Evolutionary conservation across 2,113 vertebrate genomes (phyloP).

Genomic region (Seriola quinqueradiata): DNA sequence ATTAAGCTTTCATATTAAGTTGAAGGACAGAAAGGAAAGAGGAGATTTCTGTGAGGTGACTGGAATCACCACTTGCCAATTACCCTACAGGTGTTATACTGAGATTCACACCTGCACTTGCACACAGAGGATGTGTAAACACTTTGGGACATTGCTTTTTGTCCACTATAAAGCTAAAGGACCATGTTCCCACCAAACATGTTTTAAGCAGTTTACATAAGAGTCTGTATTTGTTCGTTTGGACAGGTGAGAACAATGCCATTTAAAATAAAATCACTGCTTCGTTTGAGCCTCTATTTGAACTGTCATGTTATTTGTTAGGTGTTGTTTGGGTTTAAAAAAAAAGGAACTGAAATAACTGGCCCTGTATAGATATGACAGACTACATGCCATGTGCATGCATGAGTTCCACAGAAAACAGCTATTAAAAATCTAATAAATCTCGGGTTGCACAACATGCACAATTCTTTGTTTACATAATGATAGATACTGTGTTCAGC

Average conservation of each 20-base stretch:
- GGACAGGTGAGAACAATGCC: neutral
- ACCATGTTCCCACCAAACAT: neutral
- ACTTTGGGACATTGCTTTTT: neutral
- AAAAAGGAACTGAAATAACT: neutral
- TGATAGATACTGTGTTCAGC: constrained; percentile 27
- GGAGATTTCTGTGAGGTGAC: neutral
- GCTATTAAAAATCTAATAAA: constrained; percentile 15
- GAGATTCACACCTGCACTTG: constrained; percentile 11
- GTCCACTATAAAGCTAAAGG: neutral
- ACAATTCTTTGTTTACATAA: constrained; percentile 17
- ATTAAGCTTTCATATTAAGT: neutral
- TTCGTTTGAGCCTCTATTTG: neutral
- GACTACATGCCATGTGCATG: neutral
- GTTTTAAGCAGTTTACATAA: neutral
- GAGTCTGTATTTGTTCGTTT: neutral
- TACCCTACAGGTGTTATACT: neutral
- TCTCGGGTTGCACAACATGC: constrained; percentile 6
- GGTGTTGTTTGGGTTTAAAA: constrained; percentile 1
- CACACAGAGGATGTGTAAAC: neutral
- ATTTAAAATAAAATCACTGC: neutral
- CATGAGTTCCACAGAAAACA: neutral
- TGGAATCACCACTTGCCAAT: constrained; percentile 1
- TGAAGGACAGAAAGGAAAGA: neutral
- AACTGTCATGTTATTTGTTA: neutral
- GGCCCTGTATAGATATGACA: constrained; percentile 24